Base-by-base conservation (phyloP, 2,113 vertebrate species). In the Xyliphius kryptos region DNA sequence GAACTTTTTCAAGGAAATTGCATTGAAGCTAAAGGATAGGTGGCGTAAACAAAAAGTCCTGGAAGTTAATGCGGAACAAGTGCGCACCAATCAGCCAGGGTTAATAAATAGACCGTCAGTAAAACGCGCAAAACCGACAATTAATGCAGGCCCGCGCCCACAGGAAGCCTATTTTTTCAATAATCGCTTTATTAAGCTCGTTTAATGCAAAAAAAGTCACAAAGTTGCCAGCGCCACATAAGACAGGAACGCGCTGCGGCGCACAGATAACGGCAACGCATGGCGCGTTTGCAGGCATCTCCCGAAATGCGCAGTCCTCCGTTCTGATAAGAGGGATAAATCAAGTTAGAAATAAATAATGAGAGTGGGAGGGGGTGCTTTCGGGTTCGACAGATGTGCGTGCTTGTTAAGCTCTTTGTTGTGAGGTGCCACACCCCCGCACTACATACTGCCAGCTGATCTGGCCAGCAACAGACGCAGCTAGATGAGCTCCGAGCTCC, bases 401-500 rank as follows among this genome's bases (percentile, higher is more conserved):
- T 83, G 74, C 78, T 76, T 84, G 78, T 67, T 78, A 66, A 83
- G 82, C 79, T 71, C 86, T 88, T 88, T 89, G 86, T 88, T 88
- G 81, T 86, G 82, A 87, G 82, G 86, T 82, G 82, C 86, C 86
- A 88, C 87, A 85, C 88, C 88, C 88, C 87, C 85, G 76, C 79
- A 66, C 80, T 78, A 85, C 77, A 84, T 78, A 79, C 83, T 84
- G 86, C 87, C 89, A 87, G 84, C 86, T 88, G 85, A 87, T 89
- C 85, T 89, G 89, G 86, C 87, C 88, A 89, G 89, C 88, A 90
- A 90, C 88, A 90, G 89, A 90, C 89, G 82, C 79, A 77, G 79
- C 86, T 88, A 90, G 82, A 57, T 61, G 89, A 90, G 83, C 84
- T 74, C 84, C 72, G 87, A 79, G 47, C 48, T 37, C 36, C 15